phyloP scores from a whole-genome alignment of 2,797 vertebrate genomes.

The Gastrophryne carolinensis region DNA sequence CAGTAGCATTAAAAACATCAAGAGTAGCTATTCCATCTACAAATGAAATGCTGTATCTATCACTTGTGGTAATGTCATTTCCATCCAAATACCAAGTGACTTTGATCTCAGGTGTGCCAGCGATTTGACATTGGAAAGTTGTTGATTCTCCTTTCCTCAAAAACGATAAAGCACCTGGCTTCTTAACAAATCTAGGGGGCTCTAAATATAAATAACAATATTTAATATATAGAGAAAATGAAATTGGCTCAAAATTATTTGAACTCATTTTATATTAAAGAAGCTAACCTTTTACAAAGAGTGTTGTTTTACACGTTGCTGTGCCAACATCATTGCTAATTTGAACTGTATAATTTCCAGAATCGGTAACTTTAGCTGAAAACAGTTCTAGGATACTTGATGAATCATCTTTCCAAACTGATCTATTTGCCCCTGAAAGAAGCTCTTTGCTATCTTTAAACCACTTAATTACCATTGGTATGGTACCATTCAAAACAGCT shows the following conservation, averaged over 20 bases:
- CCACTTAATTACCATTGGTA: conserved; percentile 90
- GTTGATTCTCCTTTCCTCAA: conserved; percentile 84
- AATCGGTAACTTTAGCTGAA: conserved; percentile 84
- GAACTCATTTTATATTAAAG: background rate
- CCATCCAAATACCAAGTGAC: conserved; percentile 93
- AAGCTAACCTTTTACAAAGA: conserved; percentile 94
- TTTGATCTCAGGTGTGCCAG: conserved; percentile 90
- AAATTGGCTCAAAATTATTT: conserved; percentile 3
- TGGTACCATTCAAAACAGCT: conserved; percentile 82
- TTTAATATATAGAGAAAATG: conserved; percentile 33
- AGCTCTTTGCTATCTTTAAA: conserved; percentile 93
- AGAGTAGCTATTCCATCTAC: conserved; percentile 81
- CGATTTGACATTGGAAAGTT: conserved; percentile 88
- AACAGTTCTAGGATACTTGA: conserved; percentile 88
- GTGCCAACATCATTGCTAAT: conserved; percentile 91
- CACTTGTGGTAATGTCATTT: conserved; percentile 80
- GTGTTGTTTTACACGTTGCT: conserved; percentile 79
- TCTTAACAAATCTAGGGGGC: conserved; percentile 87
- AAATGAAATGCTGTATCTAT: conserved; percentile 78
- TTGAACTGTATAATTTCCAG: conserved; percentile 90
- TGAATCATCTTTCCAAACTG: conserved; percentile 85
- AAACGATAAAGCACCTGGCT: conserved; percentile 82
- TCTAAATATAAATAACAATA: conserved; percentile 71
- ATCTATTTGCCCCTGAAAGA: conserved; percentile 79
- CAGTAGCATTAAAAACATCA: conserved; percentile 75